Evolutionary conservation across 2,888 invertebrate genomes (phyloP), one percentile per base, ranked within the genome.

Genomic region (Philhelius pedissequus): DNA sequence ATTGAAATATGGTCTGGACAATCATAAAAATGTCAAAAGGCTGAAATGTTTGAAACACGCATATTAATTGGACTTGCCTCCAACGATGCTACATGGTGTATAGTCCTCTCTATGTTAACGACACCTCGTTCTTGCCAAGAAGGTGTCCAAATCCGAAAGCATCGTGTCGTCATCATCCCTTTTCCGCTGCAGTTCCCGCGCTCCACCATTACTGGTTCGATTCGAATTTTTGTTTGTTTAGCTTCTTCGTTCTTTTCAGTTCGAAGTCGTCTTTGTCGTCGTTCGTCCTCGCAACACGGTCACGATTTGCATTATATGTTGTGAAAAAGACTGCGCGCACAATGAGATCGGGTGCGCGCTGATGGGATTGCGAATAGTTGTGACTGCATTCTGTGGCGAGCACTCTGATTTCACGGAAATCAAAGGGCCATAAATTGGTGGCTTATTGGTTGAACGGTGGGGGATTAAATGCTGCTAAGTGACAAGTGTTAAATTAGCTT

Each of bases 401-500:
- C 84, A 84, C 50, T 68, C 80, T 84, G 84, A 84, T 86, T 86
- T 86, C 86, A 86, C 86, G 81, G 86, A 73, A 81, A 86, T 86
- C 75, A 86, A 76, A 79, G 79, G 71, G 75, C 71, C 86, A 86
- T 87, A 87, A 87, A 87, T 87, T 87, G 86, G 87, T 87, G 87
- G 87, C 87, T 87, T 87, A 87, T 87, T 87, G 87, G 87, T 69
- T 60, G 86, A 81, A 76, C 86, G 71, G 80, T 81, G 71, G 86
- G 80, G 81, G 81, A 81, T 86, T 86, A 86, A 86, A 86, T 86
- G 81, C 71, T 86, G 81, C 86, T 86, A 86, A 86, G 86, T 87
- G 87, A 87, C 87, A 87, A 87, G 87, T 87, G 87, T 87, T 87
- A 87, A 87, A 87, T 87, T 87, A 86, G 87, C 82, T 87, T 87